Evolutionary conservation across 2,888 invertebrate species (phyloP).

Genomic region (Caenorhabditis wallacei): DNA sequence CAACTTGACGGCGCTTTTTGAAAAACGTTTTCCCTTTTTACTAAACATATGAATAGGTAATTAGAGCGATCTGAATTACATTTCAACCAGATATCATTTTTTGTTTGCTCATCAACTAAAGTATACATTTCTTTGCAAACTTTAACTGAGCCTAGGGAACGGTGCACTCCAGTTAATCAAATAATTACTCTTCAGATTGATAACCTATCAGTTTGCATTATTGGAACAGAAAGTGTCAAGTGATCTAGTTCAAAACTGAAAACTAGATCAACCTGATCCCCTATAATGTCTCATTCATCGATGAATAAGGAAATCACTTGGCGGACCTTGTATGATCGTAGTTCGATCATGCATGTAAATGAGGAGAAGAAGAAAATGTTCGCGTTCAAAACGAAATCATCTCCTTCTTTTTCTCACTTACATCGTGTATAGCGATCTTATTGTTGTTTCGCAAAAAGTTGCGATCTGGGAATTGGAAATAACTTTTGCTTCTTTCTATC

Average conservation of each 20-base stretch:
- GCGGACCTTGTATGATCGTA: slow-evolving; percentile 61
- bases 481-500: slow-evolving; percentile 21
- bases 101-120: slow-evolving; percentile 13
- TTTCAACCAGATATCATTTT: slow-evolving; percentile 5
- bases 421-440: slow-evolving; percentile 38
- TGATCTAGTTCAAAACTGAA: slow-evolving; percentile 27
- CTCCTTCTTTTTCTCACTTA: slow-evolving; percentile 32
- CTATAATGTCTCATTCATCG: background rate
- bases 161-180: slow-evolving; percentile 29
- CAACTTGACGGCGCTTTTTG: too few relatives aligned
- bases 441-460: slow-evolving; percentile 58
- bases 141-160: slow-evolving; percentile 20
- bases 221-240: slow-evolving; percentile 36
- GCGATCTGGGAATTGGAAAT: slow-evolving; percentile 54
- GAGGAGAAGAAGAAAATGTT: slow-evolving; percentile 57
- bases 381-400: slow-evolving; percentile 61
- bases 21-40: too few relatives aligned
- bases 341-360: slow-evolving; percentile 66
- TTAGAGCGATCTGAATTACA: background rate
- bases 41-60: too few relatives aligned
- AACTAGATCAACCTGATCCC: slow-evolving; percentile 39
- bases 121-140: slow-evolving; percentile 12
- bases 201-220: slow-evolving; percentile 30
- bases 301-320: slow-evolving; percentile 34
- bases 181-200: slow-evolving; percentile 19